phyloP scores from a whole-genome alignment of 1,140 invertebrate genomes.

The Brachionus manjavacas region DNA sequence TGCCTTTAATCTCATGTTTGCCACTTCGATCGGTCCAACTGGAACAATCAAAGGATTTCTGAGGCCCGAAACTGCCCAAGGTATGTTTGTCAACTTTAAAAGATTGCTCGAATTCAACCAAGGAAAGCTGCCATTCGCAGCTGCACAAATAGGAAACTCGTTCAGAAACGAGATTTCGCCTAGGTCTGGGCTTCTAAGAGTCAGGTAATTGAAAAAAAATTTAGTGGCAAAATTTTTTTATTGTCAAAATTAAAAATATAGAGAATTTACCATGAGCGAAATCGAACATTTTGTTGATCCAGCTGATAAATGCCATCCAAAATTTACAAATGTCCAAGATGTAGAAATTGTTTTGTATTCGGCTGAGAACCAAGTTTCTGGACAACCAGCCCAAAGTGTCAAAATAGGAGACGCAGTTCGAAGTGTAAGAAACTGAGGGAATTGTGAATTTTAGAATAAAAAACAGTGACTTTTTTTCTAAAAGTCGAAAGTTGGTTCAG shows the following conservation, averaged over 20 bases:
- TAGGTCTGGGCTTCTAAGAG: slow-evolving; percentile 86
- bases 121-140: slow-evolving; percentile 90
- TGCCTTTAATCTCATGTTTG: slow-evolving; percentile 98
- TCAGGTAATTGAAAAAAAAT: slow-evolving; percentile 60
- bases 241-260: neutral
- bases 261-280: slow-evolving; percentile 99
- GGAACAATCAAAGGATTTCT: slow-evolving; percentile 87
- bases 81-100: slow-evolving; percentile 99
- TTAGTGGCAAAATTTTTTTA: neutral
- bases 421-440: slow-evolving; percentile 50
- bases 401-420: slow-evolving; percentile 57
- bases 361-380: slow-evolving; percentile 86
- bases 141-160: slow-evolving; percentile 92
- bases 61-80: slow-evolving; percentile 95
- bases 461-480: too few species aligned
- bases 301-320: slow-evolving; percentile 75
- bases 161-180: slow-evolving; percentile 99
- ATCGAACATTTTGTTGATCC: slow-evolving; percentile 99
- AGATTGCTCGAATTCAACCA: slow-evolving; percentile 93
- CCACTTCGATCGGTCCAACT: slow-evolving; percentile 89
- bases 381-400: slow-evolving; percentile 51
- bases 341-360: slow-evolving; percentile 78
- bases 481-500: too few species aligned
- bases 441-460: neutral
- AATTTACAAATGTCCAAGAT: slow-evolving; percentile 73